phyloP scores from a whole-genome alignment of 1,140 invertebrate genomes.

The Drusus annulatus region DNA sequence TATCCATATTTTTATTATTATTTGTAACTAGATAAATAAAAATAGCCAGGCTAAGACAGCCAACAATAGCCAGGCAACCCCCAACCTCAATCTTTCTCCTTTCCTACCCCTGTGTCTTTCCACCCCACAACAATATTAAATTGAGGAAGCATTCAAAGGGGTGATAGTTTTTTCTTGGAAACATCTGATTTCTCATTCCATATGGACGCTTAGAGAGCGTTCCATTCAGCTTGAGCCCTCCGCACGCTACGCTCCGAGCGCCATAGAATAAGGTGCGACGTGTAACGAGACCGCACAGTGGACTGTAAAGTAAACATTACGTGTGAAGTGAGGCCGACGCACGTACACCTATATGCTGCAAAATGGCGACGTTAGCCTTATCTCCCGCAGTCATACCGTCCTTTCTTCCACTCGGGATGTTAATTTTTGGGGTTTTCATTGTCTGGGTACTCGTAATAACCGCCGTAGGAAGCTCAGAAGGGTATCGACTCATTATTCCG shows the following conservation, averaged over 20 bases:
- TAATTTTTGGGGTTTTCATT: slow-evolving; percentile 39
- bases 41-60: too few relatives aligned
- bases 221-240: neutral
- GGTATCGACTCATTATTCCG: slow-evolving; percentile 47
- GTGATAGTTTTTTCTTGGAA: slow-evolving; percentile 4
- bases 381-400: slow-evolving; percentile 26
- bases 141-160: too few relatives aligned
- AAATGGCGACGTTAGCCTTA: slow-evolving; percentile 36
- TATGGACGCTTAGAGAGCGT: slow-evolving; percentile 9
- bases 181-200: neutral
- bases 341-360: slow-evolving; percentile 32
- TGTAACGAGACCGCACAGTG: slow-evolving; percentile 4
- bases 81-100: too few relatives aligned
- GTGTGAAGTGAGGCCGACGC: slow-evolving; percentile 21
- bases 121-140: too few relatives aligned
- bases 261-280: too few relatives aligned
- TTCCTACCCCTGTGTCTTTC: too few relatives aligned
- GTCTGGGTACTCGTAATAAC: slow-evolving; percentile 10
- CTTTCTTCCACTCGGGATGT: slow-evolving; percentile 33
- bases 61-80: too few relatives aligned
- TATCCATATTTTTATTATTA: too few relatives aligned
- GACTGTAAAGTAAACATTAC: slow-evolving; percentile 36
- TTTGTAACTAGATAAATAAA: too few relatives aligned
- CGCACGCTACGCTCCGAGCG: too few relatives aligned
- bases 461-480: slow-evolving; percentile 17